These are phyloP conservation scores for Lichenostomus cassidix DNA, from an alignment of 2,113 vertebrate genomes.

Conservation along the genomic window DNA sequence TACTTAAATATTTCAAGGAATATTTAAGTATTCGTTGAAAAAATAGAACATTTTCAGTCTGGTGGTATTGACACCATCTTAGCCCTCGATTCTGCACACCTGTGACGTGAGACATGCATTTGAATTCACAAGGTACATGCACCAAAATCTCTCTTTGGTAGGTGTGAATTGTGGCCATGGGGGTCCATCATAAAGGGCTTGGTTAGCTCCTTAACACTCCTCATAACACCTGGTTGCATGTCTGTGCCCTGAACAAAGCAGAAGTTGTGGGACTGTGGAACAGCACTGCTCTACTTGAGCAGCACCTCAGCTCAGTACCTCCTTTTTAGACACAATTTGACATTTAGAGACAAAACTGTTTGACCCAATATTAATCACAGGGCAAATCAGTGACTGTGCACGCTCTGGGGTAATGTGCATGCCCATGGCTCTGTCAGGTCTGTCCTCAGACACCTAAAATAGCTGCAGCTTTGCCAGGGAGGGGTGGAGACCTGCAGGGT, in stretches of 20 bases:
- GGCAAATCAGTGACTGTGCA: fast-evolving
- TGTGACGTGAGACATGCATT: background rate
- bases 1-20: too few relatives aligned
- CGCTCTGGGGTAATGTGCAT: fast-evolving
- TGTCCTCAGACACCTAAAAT: background rate
- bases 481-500: background rate
- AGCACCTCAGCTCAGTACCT: background rate
- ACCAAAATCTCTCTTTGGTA: background rate
- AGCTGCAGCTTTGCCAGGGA: background rate
- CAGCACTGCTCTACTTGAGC: background rate
- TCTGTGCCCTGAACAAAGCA: background rate
- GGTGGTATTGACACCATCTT: background rate
- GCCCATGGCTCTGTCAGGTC: background rate
- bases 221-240: background rate
- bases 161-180: background rate
- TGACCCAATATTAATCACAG: background rate
- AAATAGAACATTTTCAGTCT: background rate
- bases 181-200: background rate
- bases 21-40: background rate
- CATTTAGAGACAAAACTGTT: background rate
- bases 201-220: background rate
- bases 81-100: background rate
- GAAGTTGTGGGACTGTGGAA: background rate
- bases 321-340: background rate
- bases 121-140: background rate